These are phyloP conservation scores for Serilophus lunatus DNA, from an alignment of 2,113 vertebrate genomes.

Conservation along the genomic window DNA sequence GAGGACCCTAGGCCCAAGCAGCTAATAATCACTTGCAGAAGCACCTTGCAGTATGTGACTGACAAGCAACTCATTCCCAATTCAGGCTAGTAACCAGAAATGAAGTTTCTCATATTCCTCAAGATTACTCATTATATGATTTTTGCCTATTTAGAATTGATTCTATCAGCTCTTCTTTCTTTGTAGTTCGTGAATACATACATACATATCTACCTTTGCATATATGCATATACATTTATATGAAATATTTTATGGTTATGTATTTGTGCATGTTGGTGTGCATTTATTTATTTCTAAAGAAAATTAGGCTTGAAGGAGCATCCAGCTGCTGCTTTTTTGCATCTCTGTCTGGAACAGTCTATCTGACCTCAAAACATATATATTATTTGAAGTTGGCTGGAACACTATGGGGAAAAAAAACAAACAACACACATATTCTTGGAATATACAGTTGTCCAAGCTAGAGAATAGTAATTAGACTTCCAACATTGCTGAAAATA, in stretches of 20 bases:
- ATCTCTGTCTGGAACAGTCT: neutral
- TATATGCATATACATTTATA: neutral
- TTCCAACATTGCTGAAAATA: neutral
- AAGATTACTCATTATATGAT: neutral
- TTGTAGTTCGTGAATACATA: neutral
- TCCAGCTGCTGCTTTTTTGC: neutral
- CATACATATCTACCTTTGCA: neutral
- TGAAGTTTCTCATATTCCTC: neutral
- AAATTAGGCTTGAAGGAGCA: neutral
- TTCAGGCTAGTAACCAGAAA: neutral
- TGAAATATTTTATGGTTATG: neutral
- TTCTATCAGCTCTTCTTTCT: neutral
- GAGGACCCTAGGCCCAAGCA: neutral
- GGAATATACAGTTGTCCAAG: neutral
- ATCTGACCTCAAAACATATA: neutral
- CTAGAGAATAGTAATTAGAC: neutral
- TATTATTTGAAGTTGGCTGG: neutral
- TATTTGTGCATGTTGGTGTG: neutral
- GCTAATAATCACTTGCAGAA: neutral
- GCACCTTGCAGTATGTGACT: neutral
- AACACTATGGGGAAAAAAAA: neutral
- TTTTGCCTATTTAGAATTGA: neutral
- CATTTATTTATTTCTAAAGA: neutral
- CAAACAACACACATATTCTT: neutral
- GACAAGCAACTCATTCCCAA: neutral